A percentile compares a stretch with the other conserved stretches of the same genome.
phyloP scores from a whole-genome alignment of 2,888 invertebrate species.

The Sarcophaga variegata region DNA sequence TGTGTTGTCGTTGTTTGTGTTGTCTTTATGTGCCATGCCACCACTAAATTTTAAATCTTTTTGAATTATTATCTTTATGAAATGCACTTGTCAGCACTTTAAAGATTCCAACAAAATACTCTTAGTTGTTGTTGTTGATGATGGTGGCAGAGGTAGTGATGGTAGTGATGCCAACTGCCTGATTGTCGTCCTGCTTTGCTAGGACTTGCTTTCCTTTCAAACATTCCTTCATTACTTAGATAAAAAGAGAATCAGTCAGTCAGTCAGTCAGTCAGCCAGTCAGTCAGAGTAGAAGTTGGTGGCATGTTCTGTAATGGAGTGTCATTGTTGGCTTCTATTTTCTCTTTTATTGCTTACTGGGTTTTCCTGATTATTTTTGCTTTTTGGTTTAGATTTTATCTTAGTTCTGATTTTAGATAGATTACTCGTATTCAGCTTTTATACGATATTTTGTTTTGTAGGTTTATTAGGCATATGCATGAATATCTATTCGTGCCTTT shows the following conservation, averaged over 20 bases:
- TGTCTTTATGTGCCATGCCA: slow-evolving; percentile 61
- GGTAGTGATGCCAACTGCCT: slow-evolving; percentile 50
- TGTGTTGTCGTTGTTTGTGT: not conserved
- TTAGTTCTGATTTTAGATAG: slow-evolving; percentile 69
- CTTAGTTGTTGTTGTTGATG: slow-evolving; percentile 15
- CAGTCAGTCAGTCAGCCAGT: slow-evolving; percentile 14
- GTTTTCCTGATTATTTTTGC: slow-evolving; percentile 25
- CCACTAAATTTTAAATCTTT: slow-evolving; percentile 69
- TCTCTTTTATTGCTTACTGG: not conserved
- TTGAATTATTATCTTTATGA: slow-evolving; percentile 74
- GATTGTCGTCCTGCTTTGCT: slow-evolving; percentile 37
- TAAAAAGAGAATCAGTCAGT: not conserved
- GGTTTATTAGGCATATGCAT: too few relatives aligned
- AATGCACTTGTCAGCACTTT: slow-evolving; percentile 76
- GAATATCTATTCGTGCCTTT: not conserved
- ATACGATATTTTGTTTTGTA: slow-evolving; percentile 40
- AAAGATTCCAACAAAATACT: slow-evolving; percentile 38
- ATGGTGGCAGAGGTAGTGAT: not conserved
- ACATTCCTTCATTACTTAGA: not conserved
- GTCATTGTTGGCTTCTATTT: too few relatives aligned
- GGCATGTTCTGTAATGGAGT: not conserved
- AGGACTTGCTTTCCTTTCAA: too few relatives aligned
- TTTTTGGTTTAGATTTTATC: slow-evolving; percentile 19
- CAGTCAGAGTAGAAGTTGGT: not conserved
- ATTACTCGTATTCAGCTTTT: slow-evolving; percentile 18